These are phyloP conservation scores for Crypturellus undulatus DNA, from an alignment of 2,113 vertebrate genomes.

Conservation along the genomic window DNA sequence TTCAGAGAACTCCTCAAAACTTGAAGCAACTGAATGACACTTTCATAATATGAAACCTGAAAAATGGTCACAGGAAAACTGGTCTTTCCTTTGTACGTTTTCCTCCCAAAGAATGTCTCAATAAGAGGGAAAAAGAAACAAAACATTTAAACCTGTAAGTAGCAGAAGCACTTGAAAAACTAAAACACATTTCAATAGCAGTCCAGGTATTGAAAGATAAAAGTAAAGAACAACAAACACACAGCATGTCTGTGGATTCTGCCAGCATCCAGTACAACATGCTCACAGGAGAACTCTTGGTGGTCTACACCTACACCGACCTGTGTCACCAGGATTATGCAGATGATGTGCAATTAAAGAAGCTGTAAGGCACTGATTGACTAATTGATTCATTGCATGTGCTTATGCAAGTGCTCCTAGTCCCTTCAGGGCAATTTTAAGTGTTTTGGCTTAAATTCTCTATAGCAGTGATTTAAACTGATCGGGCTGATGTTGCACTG, in stretches of 20 bases:
- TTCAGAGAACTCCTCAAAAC: neutral
- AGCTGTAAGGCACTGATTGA: neutral
- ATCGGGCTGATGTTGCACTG: neutral
- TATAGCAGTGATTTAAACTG: neutral
- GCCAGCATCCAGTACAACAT: rapidly evolving
- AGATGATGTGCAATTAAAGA: neutral
- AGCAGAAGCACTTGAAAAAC: neutral
- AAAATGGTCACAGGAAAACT: neutral
- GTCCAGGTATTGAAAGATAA: neutral
- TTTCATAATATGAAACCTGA: neutral
- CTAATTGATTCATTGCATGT: too few species aligned
- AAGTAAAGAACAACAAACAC: neutral
- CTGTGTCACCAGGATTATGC: neutral
- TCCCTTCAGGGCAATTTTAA: neutral
- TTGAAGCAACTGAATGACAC: neutral
- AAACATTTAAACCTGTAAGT: neutral
- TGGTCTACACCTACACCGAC: neutral
- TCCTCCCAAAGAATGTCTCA: neutral
- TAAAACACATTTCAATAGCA: neutral
- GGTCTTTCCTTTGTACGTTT: neutral
- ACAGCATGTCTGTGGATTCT: neutral
- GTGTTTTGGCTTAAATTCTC: neutral
- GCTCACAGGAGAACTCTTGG: neutral
- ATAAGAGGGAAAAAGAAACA: neutral
- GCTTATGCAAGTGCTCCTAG: neutral